phyloP scores from a whole-genome alignment of 1,140 invertebrate genomes.

The Drosophila guanche region DNA sequence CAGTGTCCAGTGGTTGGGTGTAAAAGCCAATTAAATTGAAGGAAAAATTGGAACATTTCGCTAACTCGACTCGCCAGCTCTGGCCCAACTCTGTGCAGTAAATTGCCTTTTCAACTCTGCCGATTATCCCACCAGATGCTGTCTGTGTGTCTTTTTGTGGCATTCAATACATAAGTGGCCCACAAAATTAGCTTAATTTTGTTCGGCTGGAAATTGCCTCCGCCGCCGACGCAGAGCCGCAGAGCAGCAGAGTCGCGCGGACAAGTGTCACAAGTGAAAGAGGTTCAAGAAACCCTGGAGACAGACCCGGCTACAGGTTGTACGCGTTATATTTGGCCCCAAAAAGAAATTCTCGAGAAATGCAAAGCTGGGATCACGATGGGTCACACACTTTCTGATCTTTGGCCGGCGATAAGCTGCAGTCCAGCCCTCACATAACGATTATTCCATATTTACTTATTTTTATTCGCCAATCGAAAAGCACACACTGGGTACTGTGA shows the following conservation, averaged over 20 bases:
- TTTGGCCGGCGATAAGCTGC: constrained; percentile 56
- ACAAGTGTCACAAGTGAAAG: constrained; percentile 81
- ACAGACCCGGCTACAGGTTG: constrained; percentile 21
- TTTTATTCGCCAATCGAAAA: constrained; percentile 48
- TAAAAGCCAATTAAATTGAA: constrained; percentile 80
- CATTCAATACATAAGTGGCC: constrained; percentile 69
- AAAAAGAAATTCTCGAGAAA: constrained; percentile 65
- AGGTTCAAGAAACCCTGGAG: constrained; percentile 5
- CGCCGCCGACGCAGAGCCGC: constrained; percentile 62
- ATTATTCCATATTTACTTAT: constrained; percentile 83
- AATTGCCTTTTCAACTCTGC: constrained; percentile 80
- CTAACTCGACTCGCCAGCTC: constrained; percentile 33
- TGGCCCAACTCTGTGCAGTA: constrained; percentile 47
- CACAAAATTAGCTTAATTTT: constrained; percentile 77
- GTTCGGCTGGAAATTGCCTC: constrained; percentile 20
- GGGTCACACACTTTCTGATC: constrained; percentile 78
- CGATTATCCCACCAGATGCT: constrained; percentile 76
- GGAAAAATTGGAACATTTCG: constrained; percentile 69
- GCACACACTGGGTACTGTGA: constrained; percentile 6
- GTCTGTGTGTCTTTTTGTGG: constrained; percentile 25
- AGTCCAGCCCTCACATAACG: constrained; percentile 56
- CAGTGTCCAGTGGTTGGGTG: constrained; percentile 42
- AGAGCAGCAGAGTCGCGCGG: constrained; percentile 15
- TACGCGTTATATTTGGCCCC: constrained; percentile 25
- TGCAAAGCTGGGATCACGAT: constrained; percentile 47